phyloP scores from a whole-genome alignment of 2,113 vertebrate genomes.

The Periophthalmodon schlosseri region DNA sequence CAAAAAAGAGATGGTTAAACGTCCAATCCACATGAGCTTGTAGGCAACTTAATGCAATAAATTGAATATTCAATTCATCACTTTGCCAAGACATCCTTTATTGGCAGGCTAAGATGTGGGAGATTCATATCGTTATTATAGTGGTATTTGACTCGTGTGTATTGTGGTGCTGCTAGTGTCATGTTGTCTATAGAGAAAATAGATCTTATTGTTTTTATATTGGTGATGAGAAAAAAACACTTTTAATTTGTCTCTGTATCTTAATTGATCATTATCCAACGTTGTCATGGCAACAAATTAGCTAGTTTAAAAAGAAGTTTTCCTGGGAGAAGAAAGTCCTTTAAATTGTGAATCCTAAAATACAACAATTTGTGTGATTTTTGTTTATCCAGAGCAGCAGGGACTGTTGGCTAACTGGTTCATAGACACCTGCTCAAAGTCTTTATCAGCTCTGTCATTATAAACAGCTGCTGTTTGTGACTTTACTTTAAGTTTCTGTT shows the following conservation, averaged over 20 bases:
- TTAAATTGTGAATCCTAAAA: neutral
- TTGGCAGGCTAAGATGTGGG: no score
- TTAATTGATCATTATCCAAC: neutral
- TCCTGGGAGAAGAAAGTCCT: neutral
- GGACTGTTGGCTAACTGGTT: neutral
- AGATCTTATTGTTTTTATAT: neutral
- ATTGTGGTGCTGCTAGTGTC: neutral
- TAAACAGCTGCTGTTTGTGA: constrained; percentile 8
- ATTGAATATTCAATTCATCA: no score
- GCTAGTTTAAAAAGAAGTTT: neutral
- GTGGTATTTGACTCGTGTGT: neutral
- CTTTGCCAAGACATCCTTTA: no score
- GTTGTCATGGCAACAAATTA: neutral
- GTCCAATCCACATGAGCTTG: constrained; percentile 25
- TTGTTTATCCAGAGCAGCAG: neutral
- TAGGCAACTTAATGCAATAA: constrained; percentile 47
- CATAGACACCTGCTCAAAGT: constrained; percentile 5
- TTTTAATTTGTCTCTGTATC: neutral
- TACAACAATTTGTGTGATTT: neutral
- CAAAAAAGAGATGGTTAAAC: neutral
- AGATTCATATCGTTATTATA: constrained; percentile 38
- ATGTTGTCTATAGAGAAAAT: neutral
- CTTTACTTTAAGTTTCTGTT: constrained; percentile 1
- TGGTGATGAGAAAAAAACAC: neutral
- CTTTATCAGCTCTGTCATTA: constrained; percentile 13